Percentiles rank a stretch among this genome's conserved stretches.
Conservation (phyloP, 2,113 vertebrate species). For the Podilymbus podiceps region DNA sequence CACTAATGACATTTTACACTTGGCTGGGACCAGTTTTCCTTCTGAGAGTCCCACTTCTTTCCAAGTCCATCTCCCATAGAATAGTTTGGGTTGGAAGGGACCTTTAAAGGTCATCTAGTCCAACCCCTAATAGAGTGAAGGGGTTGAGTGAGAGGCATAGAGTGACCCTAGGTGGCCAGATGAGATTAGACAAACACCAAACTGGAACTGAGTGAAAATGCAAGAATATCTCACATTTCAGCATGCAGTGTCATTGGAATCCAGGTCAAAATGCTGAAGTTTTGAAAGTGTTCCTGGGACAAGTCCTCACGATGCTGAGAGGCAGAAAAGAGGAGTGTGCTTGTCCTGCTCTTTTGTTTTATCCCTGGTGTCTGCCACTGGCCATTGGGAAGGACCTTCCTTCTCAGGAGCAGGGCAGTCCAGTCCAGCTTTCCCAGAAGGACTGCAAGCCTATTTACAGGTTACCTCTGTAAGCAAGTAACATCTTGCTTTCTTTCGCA, state of each 20-base stretch:
- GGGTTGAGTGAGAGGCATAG: not conserved
- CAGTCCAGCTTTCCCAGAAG: not conserved
- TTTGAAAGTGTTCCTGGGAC: not conserved
- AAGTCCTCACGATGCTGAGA: not conserved
- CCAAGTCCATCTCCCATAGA: not conserved
- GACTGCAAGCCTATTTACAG: not conserved
- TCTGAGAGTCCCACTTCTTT: not conserved
- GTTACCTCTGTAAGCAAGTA: not conserved
- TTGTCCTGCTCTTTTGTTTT: not conserved
- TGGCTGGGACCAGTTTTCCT: not conserved
- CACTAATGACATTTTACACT: not conserved
- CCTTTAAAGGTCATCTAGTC: too few relatives aligned
- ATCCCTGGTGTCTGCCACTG: not conserved
- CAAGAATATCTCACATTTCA: not conserved
- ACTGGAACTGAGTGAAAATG: not conserved
- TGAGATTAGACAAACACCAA: not conserved
- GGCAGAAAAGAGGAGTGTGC: not conserved
- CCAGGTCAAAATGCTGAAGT: not conserved
- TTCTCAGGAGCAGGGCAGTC: not conserved
- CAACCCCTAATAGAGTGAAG: too few relatives aligned
- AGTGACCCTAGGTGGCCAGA: not conserved
- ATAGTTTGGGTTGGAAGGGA: too few relatives aligned
- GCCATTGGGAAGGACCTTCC: not conserved
- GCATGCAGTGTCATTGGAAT: not conserved
- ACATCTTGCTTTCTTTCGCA: slow-evolving; percentile 44